Base-by-base conservation (phyloP, 2,888 invertebrate species). In the Thera obeliscata region DNA sequence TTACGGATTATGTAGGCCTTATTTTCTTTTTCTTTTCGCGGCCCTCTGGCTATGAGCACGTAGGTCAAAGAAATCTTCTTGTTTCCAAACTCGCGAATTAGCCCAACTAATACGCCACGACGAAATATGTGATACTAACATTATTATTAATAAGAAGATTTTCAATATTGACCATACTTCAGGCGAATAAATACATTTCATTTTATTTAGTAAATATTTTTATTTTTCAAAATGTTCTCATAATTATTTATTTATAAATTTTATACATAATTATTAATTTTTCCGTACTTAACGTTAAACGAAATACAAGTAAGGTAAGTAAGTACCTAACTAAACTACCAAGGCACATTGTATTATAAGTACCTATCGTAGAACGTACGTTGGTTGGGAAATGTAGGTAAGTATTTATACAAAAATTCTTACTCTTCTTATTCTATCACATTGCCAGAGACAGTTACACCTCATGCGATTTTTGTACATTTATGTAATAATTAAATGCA, bases 381-480 rank as follows among this genome's bases (percentile, higher is more conserved):
- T 50, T 22, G 6, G n/a, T 50, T 50, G 50, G 2, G 50, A 12
- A 50, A 12, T 50, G n/a, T 50, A 50, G 5, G 50, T 12, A 50
- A 7, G 7, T 50, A 50, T 50, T 50, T 22, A 2, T 6, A 50
- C 50, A 12, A 50, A 48, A 35, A 46, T 43, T 33, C 56, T 22
- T 58, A 76, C 72, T 70, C 72, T 74, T 74, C 74, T 82, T 80
- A 86, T 81, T 63, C 72, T 75, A 91, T 91, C 92, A 92, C 91
- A 92, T 86, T 87, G 81, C 75, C 81, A 22, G 22, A 22, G 87
- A 88, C 84, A 43, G 86, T 87, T 87, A 85, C 61, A 61, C 83
- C 87, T 84, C 87, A 88, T 86, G 87, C 83, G 77, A 84, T 86
- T 88, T 92, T 93, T 92, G 92, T 92, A 92, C 91, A 92, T 85